A percentile compares a stretch with the other conserved stretches of the same genome.
phyloP scores from a whole-genome alignment of 2,113 vertebrate genomes.

The Megaceryle maxima region DNA sequence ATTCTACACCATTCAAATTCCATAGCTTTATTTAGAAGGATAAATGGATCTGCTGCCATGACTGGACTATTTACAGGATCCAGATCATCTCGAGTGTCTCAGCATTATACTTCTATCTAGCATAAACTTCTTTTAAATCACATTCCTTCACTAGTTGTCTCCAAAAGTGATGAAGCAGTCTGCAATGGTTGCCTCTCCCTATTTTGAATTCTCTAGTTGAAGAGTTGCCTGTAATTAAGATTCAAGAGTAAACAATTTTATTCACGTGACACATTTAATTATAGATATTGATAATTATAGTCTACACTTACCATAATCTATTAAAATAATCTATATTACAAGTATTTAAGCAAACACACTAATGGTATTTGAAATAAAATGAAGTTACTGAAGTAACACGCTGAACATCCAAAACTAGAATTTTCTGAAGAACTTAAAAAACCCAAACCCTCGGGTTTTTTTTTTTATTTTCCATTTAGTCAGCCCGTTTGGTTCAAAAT shows the following conservation, averaged over 20 bases:
- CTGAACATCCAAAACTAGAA: not conserved
- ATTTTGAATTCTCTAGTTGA: conserved; percentile 35
- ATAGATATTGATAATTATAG: conserved; percentile 44
- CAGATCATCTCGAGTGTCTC: not conserved
- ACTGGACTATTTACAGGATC: not conserved
- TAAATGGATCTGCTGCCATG: not conserved
- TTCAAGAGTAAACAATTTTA: conserved; percentile 53
- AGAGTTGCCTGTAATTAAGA: conserved; percentile 55
- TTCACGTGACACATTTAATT: conserved; percentile 44
- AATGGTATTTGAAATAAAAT: not conserved
- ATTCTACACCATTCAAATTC: not conserved
- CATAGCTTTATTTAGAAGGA: not conserved
- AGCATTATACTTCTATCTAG: not conserved
- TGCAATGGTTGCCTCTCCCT: conserved; percentile 26
- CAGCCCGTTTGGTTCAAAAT: not conserved
- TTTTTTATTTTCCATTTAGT: not conserved
- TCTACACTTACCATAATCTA: conserved; percentile 16
- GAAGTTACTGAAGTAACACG: not conserved
- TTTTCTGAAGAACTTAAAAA: not conserved
- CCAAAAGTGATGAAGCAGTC: not conserved
- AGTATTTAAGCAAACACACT: conserved; percentile 17
- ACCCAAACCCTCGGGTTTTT: rapidly evolving
- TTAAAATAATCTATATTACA: conserved; percentile 45
- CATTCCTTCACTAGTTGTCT: not conserved
- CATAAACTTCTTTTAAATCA: not conserved